Conservation (phyloP, 1,140 invertebrate genomes). For the Gryon sp. region DNA sequence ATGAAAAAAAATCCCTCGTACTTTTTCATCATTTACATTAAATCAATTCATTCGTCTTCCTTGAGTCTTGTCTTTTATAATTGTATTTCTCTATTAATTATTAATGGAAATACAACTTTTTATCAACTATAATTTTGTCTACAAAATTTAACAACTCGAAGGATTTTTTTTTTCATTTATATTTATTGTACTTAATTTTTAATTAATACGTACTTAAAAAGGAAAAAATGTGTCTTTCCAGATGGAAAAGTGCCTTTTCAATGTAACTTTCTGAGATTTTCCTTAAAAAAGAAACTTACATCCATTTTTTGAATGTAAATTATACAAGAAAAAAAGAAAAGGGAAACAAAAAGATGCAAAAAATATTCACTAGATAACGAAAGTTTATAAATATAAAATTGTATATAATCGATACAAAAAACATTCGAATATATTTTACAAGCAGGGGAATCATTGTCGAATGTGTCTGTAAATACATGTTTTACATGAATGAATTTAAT, state of each 20-base stretch:
- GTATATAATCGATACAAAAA: conserved; percentile 64
- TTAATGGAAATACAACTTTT: not conserved
- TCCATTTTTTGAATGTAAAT: conserved; percentile 34
- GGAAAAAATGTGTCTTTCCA: conserved; percentile 41
- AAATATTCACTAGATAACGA: conserved; percentile 44
- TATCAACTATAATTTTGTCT: not conserved
- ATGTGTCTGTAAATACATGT: conserved; percentile 66
- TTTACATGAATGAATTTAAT: conserved; percentile 45
- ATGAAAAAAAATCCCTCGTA: conserved; percentile 26
- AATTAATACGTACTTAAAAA: conserved; percentile 42
- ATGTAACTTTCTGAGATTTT: conserved; percentile 37
- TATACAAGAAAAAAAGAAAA: conserved; percentile 28
- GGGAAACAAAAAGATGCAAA: not conserved
- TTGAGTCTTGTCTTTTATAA: conserved; percentile 5
- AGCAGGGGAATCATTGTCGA: conserved; percentile 57
- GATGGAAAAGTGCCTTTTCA: conserved; percentile 33
- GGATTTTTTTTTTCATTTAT: conserved; percentile 19
- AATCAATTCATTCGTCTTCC: no score
- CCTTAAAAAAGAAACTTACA: conserved; percentile 34
- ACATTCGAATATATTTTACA: conserved; percentile 62
- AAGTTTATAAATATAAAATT: conserved; percentile 62
- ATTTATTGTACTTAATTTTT: conserved; percentile 51
- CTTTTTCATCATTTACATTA: no score
- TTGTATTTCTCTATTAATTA: no score
- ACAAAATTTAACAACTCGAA: conserved; percentile 7